phyloP scores from a whole-genome alignment of 2,888 invertebrate species.

The Nymphalis c-album region DNA sequence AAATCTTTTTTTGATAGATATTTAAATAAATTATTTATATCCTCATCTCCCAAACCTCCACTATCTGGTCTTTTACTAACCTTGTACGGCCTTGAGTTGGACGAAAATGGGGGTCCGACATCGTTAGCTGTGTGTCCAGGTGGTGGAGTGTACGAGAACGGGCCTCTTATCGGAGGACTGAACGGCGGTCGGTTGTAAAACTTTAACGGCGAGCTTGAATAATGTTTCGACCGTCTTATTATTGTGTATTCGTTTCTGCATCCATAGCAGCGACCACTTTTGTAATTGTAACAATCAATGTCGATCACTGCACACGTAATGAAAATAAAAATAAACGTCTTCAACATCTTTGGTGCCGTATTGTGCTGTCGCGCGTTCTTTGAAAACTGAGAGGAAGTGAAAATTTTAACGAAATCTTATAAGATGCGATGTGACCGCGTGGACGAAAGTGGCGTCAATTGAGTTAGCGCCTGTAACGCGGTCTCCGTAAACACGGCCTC shows the following conservation, averaged over 20 bases:
- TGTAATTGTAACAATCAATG: conserved; percentile 47
- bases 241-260: conserved; percentile 48
- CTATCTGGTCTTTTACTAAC: conserved; percentile 61
- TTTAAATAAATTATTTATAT: conserved; percentile 65
- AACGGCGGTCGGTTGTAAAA: conserved; percentile 61
- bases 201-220: conserved; percentile 55
- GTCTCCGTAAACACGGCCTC: conserved; percentile 39
- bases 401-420: conserved; percentile 59
- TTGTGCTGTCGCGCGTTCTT: conserved; percentile 36
- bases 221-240: conserved; percentile 65
- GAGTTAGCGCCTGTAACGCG: conserved; percentile 56
- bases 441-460: conserved; percentile 72
- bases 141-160: conserved; percentile 65
- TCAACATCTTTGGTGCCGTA: conserved; percentile 31
- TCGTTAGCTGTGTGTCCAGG: conserved; percentile 53
- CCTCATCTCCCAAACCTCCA: conserved; percentile 63
- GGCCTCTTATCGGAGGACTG: conserved; percentile 49
- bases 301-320: conserved; percentile 51
- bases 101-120: conserved; percentile 43
- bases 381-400: conserved; percentile 67
- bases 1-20: conserved; percentile 69
- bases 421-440: conserved; percentile 57
- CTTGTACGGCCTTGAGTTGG: conserved; percentile 52
- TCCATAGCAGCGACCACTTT: conserved; percentile 42
- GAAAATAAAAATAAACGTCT: conserved; percentile 37